Base-by-base conservation (phyloP, 2,888 invertebrate species). In the Limenitis arthemis region DNA sequence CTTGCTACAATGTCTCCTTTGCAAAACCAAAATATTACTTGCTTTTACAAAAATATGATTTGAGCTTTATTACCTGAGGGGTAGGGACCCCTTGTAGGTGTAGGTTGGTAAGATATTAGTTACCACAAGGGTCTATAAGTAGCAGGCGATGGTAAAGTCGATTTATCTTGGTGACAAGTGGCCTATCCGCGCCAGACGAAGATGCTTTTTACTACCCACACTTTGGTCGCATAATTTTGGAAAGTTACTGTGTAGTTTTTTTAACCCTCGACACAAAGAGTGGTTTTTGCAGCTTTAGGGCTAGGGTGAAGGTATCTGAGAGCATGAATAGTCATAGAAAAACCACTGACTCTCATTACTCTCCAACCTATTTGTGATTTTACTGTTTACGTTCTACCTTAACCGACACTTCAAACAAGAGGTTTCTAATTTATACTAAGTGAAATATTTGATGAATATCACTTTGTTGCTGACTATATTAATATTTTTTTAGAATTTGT, bases 81-180 rank as follows among this genome's bases (percentile, higher is more conserved):
- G 47, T 64, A 73, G 38, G 47, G 61, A 49, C 47, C 29, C 39
- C 56, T 55, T 68, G 0, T 7, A 6, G 2, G 47, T 44, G 8
- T 12, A 6, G 11, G 6, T 6, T 31, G 12, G 6, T 30, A 9
- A 30, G 5, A 46, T 7, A 5, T 33, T 5, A 20, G 33, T 48
- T 75, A 76, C 69, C 75, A 77, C 77, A 81, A 76, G 79, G 77
- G 77, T 77, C 77, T 81, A 77, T 83, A 82, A 79, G 71, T 75
- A 75, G 72, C 81, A 81, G 78, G 64, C 74, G 82, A 82, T 79
- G 81, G 61, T 64, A 61, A 30, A 37, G 58, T 72, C 78, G 70
- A 85, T 85, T 85, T 84, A 84, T 85, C 84, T 83, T 73, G 77
- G 78, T 81, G 84, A 84, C 81, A 80, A 85, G 85, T 83, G 80